A percentile compares a stretch with the other conserved stretches of the same genome.
Conservation (phyloP, 30 jellyfish, hydroid and myxozoan genomes). For the Mastigias papua region DNA sequence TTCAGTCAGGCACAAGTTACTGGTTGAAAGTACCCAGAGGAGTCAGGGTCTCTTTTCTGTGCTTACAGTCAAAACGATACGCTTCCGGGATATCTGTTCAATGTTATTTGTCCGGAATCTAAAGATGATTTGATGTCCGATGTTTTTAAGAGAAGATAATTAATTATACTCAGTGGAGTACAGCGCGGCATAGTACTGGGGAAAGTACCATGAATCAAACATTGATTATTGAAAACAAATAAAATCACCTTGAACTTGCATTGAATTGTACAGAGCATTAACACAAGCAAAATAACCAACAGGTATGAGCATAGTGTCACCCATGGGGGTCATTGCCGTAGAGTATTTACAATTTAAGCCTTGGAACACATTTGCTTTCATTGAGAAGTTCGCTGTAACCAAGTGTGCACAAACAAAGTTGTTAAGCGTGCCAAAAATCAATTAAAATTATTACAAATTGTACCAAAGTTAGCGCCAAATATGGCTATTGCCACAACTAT, state of each 20-base stretch:
- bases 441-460: background rate
- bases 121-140: no score
- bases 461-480: background rate
- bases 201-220: background rate
- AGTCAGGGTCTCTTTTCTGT: no score
- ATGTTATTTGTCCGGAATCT: no score
- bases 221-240: background rate
- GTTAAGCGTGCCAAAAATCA: background rate
- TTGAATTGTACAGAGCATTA: background rate
- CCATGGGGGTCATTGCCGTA: background rate
- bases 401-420: slow-evolving; percentile 4
- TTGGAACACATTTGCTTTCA: background rate
- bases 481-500: slow-evolving; percentile 60
- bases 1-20: no score
- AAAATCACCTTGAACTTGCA: background rate
- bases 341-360: background rate
- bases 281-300: background rate
- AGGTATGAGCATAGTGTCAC: background rate
- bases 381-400: background rate
- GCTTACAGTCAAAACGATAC: no score
- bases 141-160: no score
- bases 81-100: no score
- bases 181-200: background rate
- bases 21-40: no score
- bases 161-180: no score